A percentile compares a stretch with the other conserved stretches of the same genome.
phyloP scores from a whole-genome alignment of 2,113 vertebrate genomes.

The Apteryx mantelli region DNA sequence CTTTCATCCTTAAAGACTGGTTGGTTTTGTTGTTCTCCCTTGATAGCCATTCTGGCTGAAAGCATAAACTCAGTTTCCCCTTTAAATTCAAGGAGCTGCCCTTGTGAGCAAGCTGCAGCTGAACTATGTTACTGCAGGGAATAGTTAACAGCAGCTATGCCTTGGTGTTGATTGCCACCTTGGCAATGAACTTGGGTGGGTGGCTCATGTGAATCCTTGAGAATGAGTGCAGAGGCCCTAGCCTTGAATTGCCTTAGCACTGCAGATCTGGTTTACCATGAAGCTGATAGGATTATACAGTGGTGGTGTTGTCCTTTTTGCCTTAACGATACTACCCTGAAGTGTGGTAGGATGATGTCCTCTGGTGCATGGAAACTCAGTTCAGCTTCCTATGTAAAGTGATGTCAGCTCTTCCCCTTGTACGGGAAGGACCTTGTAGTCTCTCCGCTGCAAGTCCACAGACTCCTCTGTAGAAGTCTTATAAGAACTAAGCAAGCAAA shows the following conservation, averaged over 20 bases:
- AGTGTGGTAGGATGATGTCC: too few species aligned
- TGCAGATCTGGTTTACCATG: neutral
- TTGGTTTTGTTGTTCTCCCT: neutral
- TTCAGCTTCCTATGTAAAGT: neutral
- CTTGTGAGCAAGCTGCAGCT: neutral
- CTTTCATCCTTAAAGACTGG: neutral
- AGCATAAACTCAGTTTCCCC: neutral
- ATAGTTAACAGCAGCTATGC: neutral
- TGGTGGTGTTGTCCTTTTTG: neutral
- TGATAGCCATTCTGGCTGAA: neutral
- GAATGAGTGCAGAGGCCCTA: neutral
- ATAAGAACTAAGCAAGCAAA: neutral
- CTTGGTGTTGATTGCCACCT: neutral
- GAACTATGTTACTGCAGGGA: rapidly evolving
- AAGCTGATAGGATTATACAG: neutral
- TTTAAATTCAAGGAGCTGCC: neutral
- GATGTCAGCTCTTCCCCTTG: neutral
- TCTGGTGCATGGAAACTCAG: rapidly evolving
- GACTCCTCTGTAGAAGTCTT: neutral
- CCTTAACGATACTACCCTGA: rapidly evolving
- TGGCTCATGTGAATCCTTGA: neutral
- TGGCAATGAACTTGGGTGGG: neutral
- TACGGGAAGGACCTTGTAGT: neutral
- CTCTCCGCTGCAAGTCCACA: rapidly evolving
- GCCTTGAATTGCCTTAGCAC: neutral